These are phyloP conservation scores for Menidia menidia DNA, from an alignment of 2,797 vertebrate species.

Conservation along the genomic window DNA sequence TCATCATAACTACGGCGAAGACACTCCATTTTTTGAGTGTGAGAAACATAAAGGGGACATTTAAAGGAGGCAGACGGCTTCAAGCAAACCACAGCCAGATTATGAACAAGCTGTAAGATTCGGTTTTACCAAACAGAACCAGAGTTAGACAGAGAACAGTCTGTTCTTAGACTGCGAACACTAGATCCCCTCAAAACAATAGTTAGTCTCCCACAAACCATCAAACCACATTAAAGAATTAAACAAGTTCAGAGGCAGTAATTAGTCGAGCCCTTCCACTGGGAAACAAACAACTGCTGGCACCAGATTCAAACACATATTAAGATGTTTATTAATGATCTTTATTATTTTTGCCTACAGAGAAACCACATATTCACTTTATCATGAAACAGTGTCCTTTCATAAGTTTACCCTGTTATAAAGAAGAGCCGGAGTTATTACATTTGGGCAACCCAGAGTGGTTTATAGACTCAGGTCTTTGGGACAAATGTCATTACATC, in stretches of 20 bases:
- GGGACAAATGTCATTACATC: no score
- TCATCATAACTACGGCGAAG: conserved; percentile 3
- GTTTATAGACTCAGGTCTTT: not conserved
- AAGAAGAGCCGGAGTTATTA: not conserved
- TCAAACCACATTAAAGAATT: conserved; percentile 31
- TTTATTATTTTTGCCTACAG: not conserved
- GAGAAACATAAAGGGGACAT: not conserved
- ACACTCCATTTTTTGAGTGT: not conserved
- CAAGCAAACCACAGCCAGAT: conserved; percentile 9
- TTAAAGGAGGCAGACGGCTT: conserved; percentile 5
- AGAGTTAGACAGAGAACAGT: not conserved
- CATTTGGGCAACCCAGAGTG: not conserved
- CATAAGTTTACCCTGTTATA: not conserved
- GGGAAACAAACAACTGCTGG: not conserved
- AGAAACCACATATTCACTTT: conserved; percentile 2
- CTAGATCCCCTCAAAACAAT: conserved; percentile 19
- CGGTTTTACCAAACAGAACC: conserved; percentile 8
- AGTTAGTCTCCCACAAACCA: conserved; percentile 24
- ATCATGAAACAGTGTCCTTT: not conserved
- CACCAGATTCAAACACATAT: conserved; percentile 5
- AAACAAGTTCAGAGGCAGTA: not conserved
- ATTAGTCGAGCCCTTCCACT: not conserved
- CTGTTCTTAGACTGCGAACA: conserved; percentile 16
- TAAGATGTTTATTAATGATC: conserved; percentile 1
- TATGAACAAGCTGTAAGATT: conserved; percentile 22